Conservation (phyloP, 1,140 invertebrate species). For the Aricia agestis region DNA sequence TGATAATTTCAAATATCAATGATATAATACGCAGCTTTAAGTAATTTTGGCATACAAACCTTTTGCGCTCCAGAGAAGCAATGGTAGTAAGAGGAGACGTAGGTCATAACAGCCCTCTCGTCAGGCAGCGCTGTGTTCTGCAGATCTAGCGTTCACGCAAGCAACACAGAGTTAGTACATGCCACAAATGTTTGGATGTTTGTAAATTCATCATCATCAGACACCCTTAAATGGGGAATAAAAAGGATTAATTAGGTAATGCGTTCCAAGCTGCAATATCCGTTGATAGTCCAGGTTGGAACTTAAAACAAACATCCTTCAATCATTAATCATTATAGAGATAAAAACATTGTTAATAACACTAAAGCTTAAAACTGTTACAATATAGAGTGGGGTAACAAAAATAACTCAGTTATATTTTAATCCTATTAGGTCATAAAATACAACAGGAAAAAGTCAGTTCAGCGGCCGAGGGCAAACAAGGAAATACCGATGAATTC, state of each 20-base stretch:
- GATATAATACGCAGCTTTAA: too few species aligned
- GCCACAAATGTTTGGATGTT: slow-evolving; percentile 37
- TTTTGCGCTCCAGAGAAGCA: slow-evolving; percentile 99
- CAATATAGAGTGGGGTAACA: not conserved
- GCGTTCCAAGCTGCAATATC: not conserved
- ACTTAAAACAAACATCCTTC: not conserved
- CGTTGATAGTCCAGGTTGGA: not conserved
- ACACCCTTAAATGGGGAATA: not conserved
- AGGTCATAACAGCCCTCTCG: slow-evolving; percentile 99
- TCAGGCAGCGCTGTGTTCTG: slow-evolving; percentile 98
- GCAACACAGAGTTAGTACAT: slow-evolving; percentile 68
- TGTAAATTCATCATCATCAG: slow-evolving; percentile 18
- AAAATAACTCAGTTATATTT: not conserved
- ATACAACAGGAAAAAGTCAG: not conserved
- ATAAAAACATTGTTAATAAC: not conserved
- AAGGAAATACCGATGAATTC: not conserved
- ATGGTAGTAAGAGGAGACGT: slow-evolving; percentile 99
- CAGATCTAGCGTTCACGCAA: slow-evolving; percentile 89
- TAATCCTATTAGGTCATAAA: not conserved
- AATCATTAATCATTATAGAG: not conserved
- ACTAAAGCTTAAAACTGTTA: not conserved
- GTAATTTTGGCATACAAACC: slow-evolving; percentile 78
- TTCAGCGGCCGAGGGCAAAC: not conserved
- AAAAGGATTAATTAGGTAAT: not conserved
- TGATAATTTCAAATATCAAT: too few species aligned